Conservation (phyloP, 2,113 vertebrate species). For the Tricholaema leucomelas region DNA sequence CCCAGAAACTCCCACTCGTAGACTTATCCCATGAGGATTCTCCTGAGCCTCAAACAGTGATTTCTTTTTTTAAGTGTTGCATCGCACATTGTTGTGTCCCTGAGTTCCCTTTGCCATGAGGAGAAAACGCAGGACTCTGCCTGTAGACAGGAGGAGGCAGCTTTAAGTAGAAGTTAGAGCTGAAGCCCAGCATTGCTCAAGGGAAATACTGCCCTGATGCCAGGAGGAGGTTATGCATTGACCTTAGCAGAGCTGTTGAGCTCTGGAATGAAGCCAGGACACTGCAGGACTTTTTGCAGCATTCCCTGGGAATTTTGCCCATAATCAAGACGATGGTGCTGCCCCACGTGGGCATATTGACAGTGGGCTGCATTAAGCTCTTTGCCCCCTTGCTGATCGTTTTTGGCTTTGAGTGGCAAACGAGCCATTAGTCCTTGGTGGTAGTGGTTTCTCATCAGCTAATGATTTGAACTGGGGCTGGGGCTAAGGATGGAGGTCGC, state of each 20-base stretch:
- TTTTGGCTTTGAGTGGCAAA: constrained; percentile 17
- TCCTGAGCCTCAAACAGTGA: neutral
- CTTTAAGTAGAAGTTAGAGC: neutral
- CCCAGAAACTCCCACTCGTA: neutral
- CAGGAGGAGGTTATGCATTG: fast-evolving
- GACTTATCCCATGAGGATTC: neutral
- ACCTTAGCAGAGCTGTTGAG: neutral
- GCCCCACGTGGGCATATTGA: neutral
- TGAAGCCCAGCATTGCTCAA: neutral
- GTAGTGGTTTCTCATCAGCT: neutral
- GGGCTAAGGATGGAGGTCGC: neutral
- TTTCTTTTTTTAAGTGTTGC: neutral
- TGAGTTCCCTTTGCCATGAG: neutral
- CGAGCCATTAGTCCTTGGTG: neutral
- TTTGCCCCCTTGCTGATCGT: constrained; percentile 12
- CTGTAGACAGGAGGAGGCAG: neutral
- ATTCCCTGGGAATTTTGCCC: neutral
- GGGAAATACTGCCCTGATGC: neutral
- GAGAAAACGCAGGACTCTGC: neutral
- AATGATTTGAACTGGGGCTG: constrained; percentile 29
- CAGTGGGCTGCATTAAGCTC: neutral
- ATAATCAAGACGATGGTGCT: fast-evolving
- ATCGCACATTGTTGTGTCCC: neutral
- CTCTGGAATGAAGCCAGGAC: neutral
- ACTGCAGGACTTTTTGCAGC: neutral